Evolutionary conservation across 2,113 vertebrate genomes (phyloP).

Genomic region (Pelecanoides urinatrix): DNA sequence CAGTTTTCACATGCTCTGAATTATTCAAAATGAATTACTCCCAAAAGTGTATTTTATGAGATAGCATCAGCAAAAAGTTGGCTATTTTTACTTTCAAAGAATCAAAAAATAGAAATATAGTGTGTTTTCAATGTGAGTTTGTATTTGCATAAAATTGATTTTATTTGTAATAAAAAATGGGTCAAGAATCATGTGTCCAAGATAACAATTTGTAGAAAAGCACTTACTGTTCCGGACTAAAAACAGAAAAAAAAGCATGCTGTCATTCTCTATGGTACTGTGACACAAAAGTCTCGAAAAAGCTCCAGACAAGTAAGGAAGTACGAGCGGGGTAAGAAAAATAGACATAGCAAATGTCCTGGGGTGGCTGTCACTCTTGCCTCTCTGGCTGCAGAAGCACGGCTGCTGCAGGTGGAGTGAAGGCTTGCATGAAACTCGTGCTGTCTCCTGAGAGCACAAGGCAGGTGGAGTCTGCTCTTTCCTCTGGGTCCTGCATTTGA

Average conservation of each 20-base stretch:
- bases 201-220: neutral
- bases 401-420: neutral
- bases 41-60: neutral
- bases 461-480: neutral
- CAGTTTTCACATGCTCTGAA: neutral
- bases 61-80: neutral
- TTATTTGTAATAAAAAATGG: neutral
- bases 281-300: neutral
- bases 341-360: neutral
- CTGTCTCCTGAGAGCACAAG: neutral
- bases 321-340: neutral
- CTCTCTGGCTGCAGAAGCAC: neutral
- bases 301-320: neutral
- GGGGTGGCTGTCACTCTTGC: neutral
- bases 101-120: neutral
- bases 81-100: neutral
- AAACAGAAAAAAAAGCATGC: neutral
- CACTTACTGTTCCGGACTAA: neutral
- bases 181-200: neutral
- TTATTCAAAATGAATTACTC: neutral
- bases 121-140: neutral
- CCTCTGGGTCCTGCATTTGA: neutral
- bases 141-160: neutral
- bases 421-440: fast-evolving
- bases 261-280: neutral